Evolutionary conservation across 1,140 invertebrate genomes (phyloP), one percentile per base, ranked within the genome.

Genomic region (Agrilus planipennis): DNA sequence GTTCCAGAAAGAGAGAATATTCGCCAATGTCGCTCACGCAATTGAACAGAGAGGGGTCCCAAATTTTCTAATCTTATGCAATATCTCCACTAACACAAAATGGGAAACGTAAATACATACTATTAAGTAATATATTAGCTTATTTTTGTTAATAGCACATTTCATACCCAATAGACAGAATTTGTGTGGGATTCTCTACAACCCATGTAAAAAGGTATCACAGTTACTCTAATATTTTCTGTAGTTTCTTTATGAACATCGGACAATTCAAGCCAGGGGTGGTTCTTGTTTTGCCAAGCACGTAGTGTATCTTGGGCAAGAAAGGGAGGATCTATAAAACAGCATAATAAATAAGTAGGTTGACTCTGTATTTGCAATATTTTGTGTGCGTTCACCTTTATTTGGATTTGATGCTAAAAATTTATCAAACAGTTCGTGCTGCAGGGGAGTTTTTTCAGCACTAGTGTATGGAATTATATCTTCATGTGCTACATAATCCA

Each of bases 171-270:
- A 64, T 90, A 91, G n/a, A 90, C 86, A 23, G 83, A 79, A 23
- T 79, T 83, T 38, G 84, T 81, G 55, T 91, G 88, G 30, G 82
- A 84, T 57, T 89, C 86, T 48, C 89, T 73, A 52, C 84, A 91
- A 18, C 89, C 89, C 85, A 94, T 92, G 59, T 94, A 97, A 65
- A 97, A 97, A 3, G 93, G 93, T 62, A 95, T 97, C 2, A 96
- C 93, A 7, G 93, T 98, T 4, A 98, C 82, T 14, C 92, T 69
- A 47, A 97, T 81, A 62, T 87, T 85, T 64, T 97, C 90, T 0
- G 93, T 97, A 0, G 90, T 97, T 70, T 97, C 90, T 58, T 90
- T 87, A 61, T 96, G 90, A n/a, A 98, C 92, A 68, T 96, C 90
- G 21, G 89, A 92, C 32, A 97, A 65, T 58, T 96, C 89, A 25